Evolutionary conservation across 2,113 vertebrate species (phyloP), one percentile per base, ranked within the genome.

Genomic region (Oceanodroma tethys): DNA sequence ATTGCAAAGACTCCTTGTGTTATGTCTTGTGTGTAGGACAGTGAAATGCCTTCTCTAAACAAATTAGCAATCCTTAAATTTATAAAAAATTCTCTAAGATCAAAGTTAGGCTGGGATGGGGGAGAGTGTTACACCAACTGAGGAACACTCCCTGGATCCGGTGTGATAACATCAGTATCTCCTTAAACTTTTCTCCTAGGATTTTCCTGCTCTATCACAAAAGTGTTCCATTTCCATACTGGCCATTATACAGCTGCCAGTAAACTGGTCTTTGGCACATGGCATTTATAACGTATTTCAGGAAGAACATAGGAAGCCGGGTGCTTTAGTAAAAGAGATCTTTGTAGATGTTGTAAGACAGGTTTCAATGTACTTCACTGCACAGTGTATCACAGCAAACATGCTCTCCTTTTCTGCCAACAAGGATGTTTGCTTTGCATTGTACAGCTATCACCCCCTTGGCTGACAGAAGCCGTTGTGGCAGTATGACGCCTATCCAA

Each of bases 371-470:
- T 10, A 81, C 85, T 72, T 91, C 73, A 56, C 47, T 2, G 12
- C 7, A 0, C 30, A 23, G 36, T 55, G 11, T 23, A 74, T 43
- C 88, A 34, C 22, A 14, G 70, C 89, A 65, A 63, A 50, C 70
- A 68, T 12, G 5, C 70, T 73, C 63, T 85, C 78, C 34, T 93
- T 65, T 86, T 90, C 87, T 89, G 43, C 72, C 5, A 27, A 36
- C 34, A 36, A 81, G 96, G 91, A 50, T 86, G 88, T 96, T 96
- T 96, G 81, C 91, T 71, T 73, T 84, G 88, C 95, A 20, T 91
- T 95, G 91, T 72, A 12, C 62, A 38, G 70, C 67, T 36, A 9
- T 67, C 76, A 38, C 45, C 75, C 81, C 8, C 4, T 82, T 18
- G 56, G 60, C 84, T 90, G 85, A 42, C 91, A 91, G 90, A n/a